Evolutionary conservation across 2,113 vertebrate genomes (phyloP), one percentile per base, ranked within the genome.

Genomic region (Clupea harengus): DNA sequence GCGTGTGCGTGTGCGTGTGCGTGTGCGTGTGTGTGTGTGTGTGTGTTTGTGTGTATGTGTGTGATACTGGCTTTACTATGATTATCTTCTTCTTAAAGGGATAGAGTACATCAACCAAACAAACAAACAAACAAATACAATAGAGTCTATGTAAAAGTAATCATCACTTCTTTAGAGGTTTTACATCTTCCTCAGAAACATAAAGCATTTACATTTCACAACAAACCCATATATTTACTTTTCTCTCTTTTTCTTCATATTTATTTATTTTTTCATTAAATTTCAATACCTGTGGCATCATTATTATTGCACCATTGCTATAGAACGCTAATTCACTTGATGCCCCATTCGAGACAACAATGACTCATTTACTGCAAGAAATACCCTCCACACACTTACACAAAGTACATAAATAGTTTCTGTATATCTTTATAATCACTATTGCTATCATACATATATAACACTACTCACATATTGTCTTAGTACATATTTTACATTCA

Each of bases 391-490:
- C 60, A 67, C 60, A 67, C 60, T 25, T n/a, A 67, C 64, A 67
- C 64, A 67, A 22, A 67, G 6, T 28, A 67, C n/a, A 67, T 28
- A 67, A n/a, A 67, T 28, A 67, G 22, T 1, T 28, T 25, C 60
- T n/a, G 64, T 67, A 67, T 6, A 28, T 67, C 25, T 78, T 17
- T 78, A 15, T 4, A 39, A 39, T 78, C 28, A 32, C 72, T 78
- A 78, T 78, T 78, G 72, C 72, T 78, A 78, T 39, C 13, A 39
- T 39, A 67, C 13, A 78, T 86, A 86, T 28, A 11, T 2, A 45
- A n/a, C 47, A 28, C 75, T 39, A 85, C 47, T 39, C 49, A 28
- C 5, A 18, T 78, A 44, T 64, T 78, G 72, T 78, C 72, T 78
- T 39, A 32, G 28, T 75, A 75, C 25, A 39, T 78, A 28, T 78